These are phyloP conservation scores for Zoanthus gigantus DNA, from an alignment of 92 coral and sea anemone genomes.

Conservation along the genomic window DNA sequence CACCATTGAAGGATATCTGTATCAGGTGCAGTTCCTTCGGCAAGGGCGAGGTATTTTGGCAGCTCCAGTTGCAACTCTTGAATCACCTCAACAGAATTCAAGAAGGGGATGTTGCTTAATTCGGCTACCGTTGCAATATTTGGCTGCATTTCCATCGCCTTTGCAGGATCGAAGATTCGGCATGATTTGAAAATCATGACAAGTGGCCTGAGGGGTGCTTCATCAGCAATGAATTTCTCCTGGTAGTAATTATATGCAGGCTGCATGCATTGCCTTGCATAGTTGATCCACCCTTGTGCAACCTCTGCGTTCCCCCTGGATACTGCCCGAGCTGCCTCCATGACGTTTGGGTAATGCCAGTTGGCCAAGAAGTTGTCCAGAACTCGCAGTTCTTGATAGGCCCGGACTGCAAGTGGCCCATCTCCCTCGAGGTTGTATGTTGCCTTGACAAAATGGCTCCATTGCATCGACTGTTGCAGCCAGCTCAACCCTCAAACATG, in stretches of 20 bases:
- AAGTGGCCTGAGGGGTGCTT: constrained; percentile 66
- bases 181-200: constrained; percentile 62
- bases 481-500: constrained; percentile 55
- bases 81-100: constrained; percentile 11
- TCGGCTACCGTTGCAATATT: constrained; percentile 46
- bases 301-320: constrained; percentile 40
- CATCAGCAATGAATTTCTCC: constrained; percentile 39
- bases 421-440: constrained; percentile 65
- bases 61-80: constrained; percentile 47
- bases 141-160: constrained; percentile 58
- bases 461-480: constrained; percentile 56
- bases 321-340: constrained; percentile 40
- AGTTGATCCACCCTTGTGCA: constrained; percentile 56
- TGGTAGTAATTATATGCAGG: constrained; percentile 58
- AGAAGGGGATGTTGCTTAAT: constrained; percentile 58
- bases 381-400: constrained; percentile 48
- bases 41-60: constrained; percentile 39
- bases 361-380: constrained; percentile 34
- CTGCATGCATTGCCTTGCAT: constrained; percentile 60
- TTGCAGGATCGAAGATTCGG: constrained; percentile 52
- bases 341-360: constrained; percentile 45
- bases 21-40: constrained; percentile 14
- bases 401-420: constrained; percentile 51
- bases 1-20: constrained; percentile 43
- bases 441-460: constrained; percentile 69